Conservation (phyloP, 2,113 vertebrate genomes). For the Electrona antarctica region DNA sequence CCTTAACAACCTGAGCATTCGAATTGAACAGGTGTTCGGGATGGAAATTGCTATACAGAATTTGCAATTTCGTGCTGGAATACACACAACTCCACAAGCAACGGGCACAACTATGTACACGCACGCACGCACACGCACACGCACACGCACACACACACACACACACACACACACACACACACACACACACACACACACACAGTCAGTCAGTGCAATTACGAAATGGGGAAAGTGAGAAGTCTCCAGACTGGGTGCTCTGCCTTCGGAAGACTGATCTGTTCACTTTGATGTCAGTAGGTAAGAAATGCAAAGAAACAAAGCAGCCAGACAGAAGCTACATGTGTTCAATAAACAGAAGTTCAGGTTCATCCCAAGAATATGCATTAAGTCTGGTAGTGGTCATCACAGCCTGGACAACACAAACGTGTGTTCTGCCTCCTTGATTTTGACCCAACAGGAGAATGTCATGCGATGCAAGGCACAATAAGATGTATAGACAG, state of each 20-base stretch:
- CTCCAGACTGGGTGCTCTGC: conserved; percentile 71
- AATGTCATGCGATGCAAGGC: not conserved
- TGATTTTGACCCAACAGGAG: conserved; percentile 10
- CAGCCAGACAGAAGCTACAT: conserved; percentile 71
- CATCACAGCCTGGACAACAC: conserved; percentile 28
- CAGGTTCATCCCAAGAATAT: conserved; percentile 67
- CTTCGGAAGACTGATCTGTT: conserved; percentile 75
- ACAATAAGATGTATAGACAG: not conserved
- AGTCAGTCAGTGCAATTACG: conserved; percentile 75
- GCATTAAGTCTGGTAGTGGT: conserved; percentile 41
- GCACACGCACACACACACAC: conserved; percentile 6
- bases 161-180: conserved; percentile 32
- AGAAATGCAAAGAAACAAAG: conserved; percentile 76
- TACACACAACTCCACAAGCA: conserved; percentile 32
- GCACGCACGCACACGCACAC: conserved; percentile 29
- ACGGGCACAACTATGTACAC: too few relatives aligned
- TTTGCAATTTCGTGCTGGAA: conserved; percentile 71
- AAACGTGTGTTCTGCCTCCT: conserved; percentile 32
- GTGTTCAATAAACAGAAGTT: conserved; percentile 78
- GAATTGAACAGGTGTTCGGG: conserved; percentile 79
- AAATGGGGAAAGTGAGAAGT: conserved; percentile 69
- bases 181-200: conserved; percentile 31
- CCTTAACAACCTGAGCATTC: conserved; percentile 74
- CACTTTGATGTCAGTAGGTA: conserved; percentile 78
- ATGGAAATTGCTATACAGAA: conserved; percentile 77